Conservation (phyloP, 2,888 invertebrate genomes). For the Noctua comes region DNA sequence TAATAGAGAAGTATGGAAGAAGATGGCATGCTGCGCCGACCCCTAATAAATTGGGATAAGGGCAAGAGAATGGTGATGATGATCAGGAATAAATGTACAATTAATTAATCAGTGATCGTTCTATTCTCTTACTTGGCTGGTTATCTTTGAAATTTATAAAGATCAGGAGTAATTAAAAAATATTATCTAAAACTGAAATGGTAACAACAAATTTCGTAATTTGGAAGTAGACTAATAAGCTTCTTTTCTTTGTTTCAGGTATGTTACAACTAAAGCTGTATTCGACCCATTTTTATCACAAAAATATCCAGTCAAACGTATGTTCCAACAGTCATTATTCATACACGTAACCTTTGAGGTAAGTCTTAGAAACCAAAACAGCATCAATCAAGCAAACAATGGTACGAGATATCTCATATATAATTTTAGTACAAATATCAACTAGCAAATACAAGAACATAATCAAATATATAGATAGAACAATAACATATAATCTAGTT, state of each 20-base stretch:
- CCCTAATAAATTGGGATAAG: too few relatives aligned
- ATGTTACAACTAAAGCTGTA: constrained; percentile 7
- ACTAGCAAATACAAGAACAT: constrained; percentile 5
- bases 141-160: not conserved
- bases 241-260: constrained; percentile 50
- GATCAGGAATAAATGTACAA: too few relatives aligned
- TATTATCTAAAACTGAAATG: too few relatives aligned
- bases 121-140: too few relatives aligned
- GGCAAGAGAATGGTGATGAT: too few relatives aligned
- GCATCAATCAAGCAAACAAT: not conserved
- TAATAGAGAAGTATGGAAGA: too few relatives aligned
- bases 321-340: not conserved
- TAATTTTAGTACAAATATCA: constrained; percentile 22
- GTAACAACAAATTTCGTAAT: too few relatives aligned
- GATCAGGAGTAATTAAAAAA: not conserved
- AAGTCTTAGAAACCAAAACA: not conserved
- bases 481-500: constrained; percentile 37
- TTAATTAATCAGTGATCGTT: too few relatives aligned
- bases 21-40: too few relatives aligned
- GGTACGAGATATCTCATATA: not conserved
- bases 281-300: not conserved
- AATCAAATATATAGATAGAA: constrained; percentile 5
- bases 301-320: not conserved
- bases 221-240: not conserved
- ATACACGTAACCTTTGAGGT: not conserved